Conservation (phyloP, 2,113 vertebrate species). For the Tylochromis polylepis region DNA sequence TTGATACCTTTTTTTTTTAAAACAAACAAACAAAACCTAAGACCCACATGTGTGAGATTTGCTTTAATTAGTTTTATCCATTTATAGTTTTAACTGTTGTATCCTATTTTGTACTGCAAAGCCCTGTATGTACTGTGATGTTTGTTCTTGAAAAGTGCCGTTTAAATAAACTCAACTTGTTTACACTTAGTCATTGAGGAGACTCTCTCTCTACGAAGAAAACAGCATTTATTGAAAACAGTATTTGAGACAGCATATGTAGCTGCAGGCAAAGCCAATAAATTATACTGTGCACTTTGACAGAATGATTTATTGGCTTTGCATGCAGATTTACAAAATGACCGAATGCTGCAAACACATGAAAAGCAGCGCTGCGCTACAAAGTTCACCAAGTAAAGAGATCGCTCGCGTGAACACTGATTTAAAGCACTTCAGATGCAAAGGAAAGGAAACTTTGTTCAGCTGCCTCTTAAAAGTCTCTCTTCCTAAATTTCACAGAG, state of each 20-base stretch:
- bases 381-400: neutral
- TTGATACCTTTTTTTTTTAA: no score
- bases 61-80: neutral
- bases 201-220: neutral
- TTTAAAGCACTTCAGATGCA: neutral
- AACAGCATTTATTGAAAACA: conserved; percentile 15
- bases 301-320: neutral
- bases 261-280: neutral
- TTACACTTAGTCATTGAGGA: neutral
- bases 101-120: neutral
- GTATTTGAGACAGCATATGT: neutral
- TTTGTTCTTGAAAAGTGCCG: neutral
- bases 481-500: neutral
- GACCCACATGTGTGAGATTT: neutral
- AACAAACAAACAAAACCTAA: neutral
- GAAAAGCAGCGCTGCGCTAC: neutral
- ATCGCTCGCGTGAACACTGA: neutral
- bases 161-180: neutral
- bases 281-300: neutral
- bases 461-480: neutral
- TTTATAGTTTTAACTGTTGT: fast-evolving
- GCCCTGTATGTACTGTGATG: fast-evolving
- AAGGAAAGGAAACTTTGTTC: neutral
- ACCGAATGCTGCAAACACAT: neutral
- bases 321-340: neutral